These are phyloP conservation scores for Brevimyrus niger DNA, from an alignment of 2,113 vertebrate genomes.

Conservation along the genomic window DNA sequence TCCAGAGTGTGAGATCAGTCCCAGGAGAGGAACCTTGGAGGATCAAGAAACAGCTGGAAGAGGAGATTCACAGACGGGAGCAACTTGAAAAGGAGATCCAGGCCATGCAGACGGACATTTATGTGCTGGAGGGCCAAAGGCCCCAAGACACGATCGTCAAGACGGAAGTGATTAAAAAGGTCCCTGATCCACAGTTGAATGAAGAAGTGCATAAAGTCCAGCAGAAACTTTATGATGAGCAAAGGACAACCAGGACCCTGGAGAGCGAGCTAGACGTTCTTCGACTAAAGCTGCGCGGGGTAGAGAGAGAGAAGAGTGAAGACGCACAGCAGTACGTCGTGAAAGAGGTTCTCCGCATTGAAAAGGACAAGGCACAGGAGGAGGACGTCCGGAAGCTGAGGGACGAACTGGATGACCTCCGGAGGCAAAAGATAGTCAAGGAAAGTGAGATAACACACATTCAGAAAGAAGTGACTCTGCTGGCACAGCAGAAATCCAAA, in stretches of 20 bases:
- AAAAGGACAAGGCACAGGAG: conserved; percentile 80
- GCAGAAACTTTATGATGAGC: conserved; percentile 78
- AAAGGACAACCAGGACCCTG: conserved; percentile 69
- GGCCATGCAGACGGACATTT: conserved; percentile 75
- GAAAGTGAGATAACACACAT: conserved; percentile 75
- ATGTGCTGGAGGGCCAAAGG: conserved; percentile 73
- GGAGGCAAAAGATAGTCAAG: conserved; percentile 71
- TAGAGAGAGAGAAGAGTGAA: conserved; percentile 74
- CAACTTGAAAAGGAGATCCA: conserved; percentile 81
- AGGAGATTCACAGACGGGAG: conserved; percentile 77
- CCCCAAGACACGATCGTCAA: conserved; percentile 79
- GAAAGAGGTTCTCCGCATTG: conserved; percentile 91
- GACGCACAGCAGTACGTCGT: conserved; percentile 87
- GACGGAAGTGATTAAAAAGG: conserved; percentile 83
- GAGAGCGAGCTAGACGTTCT: conserved; percentile 79
- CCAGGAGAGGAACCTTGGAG: conserved; percentile 73
- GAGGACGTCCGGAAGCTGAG: conserved; percentile 76
- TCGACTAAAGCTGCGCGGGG: conserved; percentile 57
- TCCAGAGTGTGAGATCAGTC: conserved; percentile 50
- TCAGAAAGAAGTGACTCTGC: conserved; percentile 67
- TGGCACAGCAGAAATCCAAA: conserved; percentile 73
- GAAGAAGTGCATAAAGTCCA: conserved; percentile 77
- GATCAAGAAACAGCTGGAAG: conserved; percentile 77
- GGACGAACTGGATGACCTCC: conserved; percentile 79
- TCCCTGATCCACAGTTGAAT: conserved; percentile 82